These are phyloP conservation scores for Gobio gobio DNA, from an alignment of 2,113 vertebrate species.

Conservation along the genomic window DNA sequence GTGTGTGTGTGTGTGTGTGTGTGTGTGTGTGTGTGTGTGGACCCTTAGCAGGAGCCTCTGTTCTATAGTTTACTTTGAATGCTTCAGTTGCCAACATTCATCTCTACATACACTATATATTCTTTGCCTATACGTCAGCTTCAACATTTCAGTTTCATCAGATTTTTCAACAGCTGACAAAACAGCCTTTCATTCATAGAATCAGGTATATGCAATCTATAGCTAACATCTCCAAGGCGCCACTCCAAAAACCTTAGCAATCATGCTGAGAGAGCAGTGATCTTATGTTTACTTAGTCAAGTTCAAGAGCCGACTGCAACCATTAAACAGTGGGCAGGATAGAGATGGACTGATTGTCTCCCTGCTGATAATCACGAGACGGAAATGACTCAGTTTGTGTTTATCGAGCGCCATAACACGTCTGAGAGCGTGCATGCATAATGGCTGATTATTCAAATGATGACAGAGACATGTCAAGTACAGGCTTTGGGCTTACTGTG, in stretches of 20 bases:
- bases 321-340: conserved; percentile 64
- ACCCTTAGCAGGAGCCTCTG: conserved; percentile 60
- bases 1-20: neutral
- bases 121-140: conserved; percentile 21
- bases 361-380: conserved; percentile 56
- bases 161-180: neutral
- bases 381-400: conserved; percentile 66
- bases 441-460: conserved; percentile 74
- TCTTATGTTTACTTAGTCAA: conserved; percentile 51
- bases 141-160: conserved; percentile 33
- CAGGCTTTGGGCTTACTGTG: neutral
- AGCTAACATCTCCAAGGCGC: conserved; percentile 31
- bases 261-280: conserved; percentile 37
- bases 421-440: conserved; percentile 69
- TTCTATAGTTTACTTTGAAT: conserved; percentile 65
- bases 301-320: conserved; percentile 34
- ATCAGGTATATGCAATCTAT: conserved; percentile 30
- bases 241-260: conserved; percentile 31
- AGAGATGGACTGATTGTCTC: conserved; percentile 58
- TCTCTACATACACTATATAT: conserved; percentile 53
- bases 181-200: neutral
- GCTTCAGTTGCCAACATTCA: conserved; percentile 53
- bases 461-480: conserved; percentile 53
- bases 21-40: neutral
- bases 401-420: conserved; percentile 69